phyloP scores from a whole-genome alignment of 2,797 vertebrate species.

The Eutrigla gurnardus region DNA sequence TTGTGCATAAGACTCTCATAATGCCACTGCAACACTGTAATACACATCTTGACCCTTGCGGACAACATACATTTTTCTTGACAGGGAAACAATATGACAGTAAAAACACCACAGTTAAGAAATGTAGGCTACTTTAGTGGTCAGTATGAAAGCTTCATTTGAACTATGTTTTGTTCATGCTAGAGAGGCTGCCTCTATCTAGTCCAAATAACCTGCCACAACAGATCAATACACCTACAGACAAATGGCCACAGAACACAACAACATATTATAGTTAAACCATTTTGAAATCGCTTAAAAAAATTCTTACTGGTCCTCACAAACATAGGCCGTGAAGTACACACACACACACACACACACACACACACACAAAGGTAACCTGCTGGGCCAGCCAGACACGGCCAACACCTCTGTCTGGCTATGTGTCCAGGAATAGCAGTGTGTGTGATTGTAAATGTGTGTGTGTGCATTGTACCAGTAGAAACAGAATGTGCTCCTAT shows the following conservation, averaged over 20 bases:
- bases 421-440: slow-evolving; percentile 50
- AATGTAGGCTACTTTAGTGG: background rate
- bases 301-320: slow-evolving; percentile 12
- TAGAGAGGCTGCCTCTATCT: background rate
- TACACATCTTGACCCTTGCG: background rate
- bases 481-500: slow-evolving; percentile 61
- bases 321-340: background rate
- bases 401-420: slow-evolving; percentile 55
- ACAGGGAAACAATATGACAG: background rate
- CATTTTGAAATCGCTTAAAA: slow-evolving; percentile 8
- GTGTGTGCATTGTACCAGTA: slow-evolving; percentile 49
- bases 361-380: slow-evolving; percentile 28
- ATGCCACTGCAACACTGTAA: background rate
- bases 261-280: slow-evolving; percentile 1
- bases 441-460: slow-evolving; percentile 34
- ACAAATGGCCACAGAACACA: background rate
- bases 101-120: background rate
- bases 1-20: background rate
- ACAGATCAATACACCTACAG: background rate
- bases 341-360: slow-evolving; percentile 12
- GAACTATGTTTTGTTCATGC: slow-evolving; percentile 13
- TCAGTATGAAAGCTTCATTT: slow-evolving; percentile 14
- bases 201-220: background rate
- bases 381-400: slow-evolving; percentile 54
- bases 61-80: background rate